These are phyloP conservation scores for Chaetophractus vellerosus DNA, from an alignment of 2,797 vertebrate species.

Conservation along the genomic window DNA sequence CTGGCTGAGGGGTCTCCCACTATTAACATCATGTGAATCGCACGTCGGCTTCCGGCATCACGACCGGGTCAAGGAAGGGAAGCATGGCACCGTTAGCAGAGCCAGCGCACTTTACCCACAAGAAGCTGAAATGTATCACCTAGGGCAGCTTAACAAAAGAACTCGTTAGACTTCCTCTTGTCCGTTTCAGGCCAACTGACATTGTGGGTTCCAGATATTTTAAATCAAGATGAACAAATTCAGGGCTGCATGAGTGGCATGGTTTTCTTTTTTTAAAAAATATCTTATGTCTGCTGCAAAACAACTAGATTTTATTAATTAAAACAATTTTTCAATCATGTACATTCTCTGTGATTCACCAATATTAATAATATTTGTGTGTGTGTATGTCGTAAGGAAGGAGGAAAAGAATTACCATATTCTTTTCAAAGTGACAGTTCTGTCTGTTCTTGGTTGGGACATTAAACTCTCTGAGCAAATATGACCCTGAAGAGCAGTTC, in stretches of 20 bases:
- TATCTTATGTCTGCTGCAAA: slow-evolving; percentile 69
- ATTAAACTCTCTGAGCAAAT: slow-evolving; percentile 68
- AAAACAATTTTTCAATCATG: slow-evolving; percentile 81
- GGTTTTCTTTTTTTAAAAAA: slow-evolving; percentile 73
- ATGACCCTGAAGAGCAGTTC: slow-evolving; percentile 72
- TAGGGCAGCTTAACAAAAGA: slow-evolving; percentile 82
- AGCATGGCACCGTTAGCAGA: slow-evolving; percentile 23
- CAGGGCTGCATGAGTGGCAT: slow-evolving; percentile 16
- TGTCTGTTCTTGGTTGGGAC: slow-evolving; percentile 58
- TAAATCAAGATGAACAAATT: slow-evolving; percentile 82
- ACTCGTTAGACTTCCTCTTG: slow-evolving; percentile 81
- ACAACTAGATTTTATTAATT: slow-evolving; percentile 71
- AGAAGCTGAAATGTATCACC: slow-evolving; percentile 77
- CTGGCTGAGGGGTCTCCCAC: slow-evolving; percentile 78
- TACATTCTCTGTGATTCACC: slow-evolving; percentile 74
- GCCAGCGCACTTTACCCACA: slow-evolving; percentile 65
- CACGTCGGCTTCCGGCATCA: slow-evolving; percentile 47
- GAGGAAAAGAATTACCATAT: slow-evolving; percentile 70
- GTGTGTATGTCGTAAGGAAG: slow-evolving; percentile 38
- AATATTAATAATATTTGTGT: slow-evolving; percentile 78
- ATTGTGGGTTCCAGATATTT: slow-evolving; percentile 67
- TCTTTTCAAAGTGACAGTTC: slow-evolving; percentile 68
- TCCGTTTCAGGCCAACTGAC: slow-evolving; percentile 64
- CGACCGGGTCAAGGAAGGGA: slow-evolving; percentile 21
- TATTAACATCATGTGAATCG: slow-evolving; percentile 79